phyloP scores from a whole-genome alignment of 2,113 vertebrate species.

The Podarcis cretensis region DNA sequence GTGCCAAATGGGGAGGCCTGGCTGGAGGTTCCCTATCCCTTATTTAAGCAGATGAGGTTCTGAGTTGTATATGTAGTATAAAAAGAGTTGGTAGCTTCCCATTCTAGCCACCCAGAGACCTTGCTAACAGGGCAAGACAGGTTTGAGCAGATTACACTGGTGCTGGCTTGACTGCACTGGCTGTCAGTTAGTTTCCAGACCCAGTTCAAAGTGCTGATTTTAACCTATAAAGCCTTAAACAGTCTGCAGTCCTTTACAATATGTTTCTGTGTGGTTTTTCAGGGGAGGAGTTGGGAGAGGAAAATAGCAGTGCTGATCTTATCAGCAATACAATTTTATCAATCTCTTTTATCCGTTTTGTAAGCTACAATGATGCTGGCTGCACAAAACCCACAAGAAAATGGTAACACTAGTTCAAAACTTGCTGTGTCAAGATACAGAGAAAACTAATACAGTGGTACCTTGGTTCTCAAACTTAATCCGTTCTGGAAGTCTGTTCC shows the following conservation, averaged over 20 bases:
- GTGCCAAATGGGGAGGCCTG: no score
- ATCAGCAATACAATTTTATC: not conserved
- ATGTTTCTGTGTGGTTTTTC: not conserved
- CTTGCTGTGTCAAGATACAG: not conserved
- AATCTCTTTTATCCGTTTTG: not conserved
- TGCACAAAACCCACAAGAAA: not conserved
- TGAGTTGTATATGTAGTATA: not conserved
- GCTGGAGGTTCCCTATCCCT: not conserved
- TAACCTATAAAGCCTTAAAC: no score
- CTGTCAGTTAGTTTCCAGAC: no score
- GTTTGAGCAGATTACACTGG: no score
- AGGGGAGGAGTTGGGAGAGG: not conserved
- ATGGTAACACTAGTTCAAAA: not conserved
- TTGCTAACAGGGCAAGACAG: no score
- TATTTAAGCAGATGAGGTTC: not conserved
- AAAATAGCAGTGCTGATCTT: not conserved
- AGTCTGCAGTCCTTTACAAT: not conserved
- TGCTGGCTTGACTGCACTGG: no score
- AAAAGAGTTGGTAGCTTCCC: no score
- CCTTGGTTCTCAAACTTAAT: no score
- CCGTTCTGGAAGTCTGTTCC: no score
- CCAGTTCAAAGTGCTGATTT: no score
- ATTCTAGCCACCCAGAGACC: no score
- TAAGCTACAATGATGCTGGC: not conserved
- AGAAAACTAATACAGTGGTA: not conserved